Evolutionary conservation across 2,888 invertebrate genomes (phyloP).

Genomic region (Didymodactylos carnosus): DNA sequence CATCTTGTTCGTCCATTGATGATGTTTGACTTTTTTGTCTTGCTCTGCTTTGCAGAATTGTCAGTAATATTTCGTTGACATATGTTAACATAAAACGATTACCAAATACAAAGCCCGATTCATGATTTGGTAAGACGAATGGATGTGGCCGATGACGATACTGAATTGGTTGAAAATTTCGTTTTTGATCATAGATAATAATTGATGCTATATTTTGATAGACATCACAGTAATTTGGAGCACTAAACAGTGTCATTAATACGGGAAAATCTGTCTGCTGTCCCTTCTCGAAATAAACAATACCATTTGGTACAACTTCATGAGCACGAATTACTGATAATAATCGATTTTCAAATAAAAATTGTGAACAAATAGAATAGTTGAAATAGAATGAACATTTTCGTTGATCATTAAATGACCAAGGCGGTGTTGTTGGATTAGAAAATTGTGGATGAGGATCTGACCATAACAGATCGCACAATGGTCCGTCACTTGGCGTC

Average conservation of each 20-base stretch:
- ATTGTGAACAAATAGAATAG: not conserved
- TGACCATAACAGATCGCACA: constrained; percentile 12
- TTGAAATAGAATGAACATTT: constrained; percentile 5
- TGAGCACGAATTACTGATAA: constrained; percentile 7
- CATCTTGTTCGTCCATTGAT: not conserved
- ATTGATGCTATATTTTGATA: constrained; percentile 9
- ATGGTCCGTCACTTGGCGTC: not conserved
- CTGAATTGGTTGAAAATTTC: not conserved
- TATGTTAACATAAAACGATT: not conserved
- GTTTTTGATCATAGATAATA: not conserved
- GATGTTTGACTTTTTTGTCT: not conserved
- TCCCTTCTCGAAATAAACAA: not conserved
- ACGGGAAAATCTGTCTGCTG: constrained; percentile 4
- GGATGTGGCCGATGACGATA: not conserved
- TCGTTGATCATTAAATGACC: not conserved
- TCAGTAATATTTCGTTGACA: not conserved
- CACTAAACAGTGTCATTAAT: constrained; percentile 5
- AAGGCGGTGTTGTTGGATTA: not conserved
- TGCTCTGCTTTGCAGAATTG: not conserved
- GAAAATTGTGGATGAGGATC: not conserved
- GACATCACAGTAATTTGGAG: constrained; percentile 14
- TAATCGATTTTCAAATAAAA: constrained; percentile 7
- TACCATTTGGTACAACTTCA: constrained; percentile 8
- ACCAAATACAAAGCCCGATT: not conserved
- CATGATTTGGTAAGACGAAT: constrained; percentile 12